Evolutionary conservation across 2,888 invertebrate genomes (phyloP).

Genomic region (Phorcus lineatus): DNA sequence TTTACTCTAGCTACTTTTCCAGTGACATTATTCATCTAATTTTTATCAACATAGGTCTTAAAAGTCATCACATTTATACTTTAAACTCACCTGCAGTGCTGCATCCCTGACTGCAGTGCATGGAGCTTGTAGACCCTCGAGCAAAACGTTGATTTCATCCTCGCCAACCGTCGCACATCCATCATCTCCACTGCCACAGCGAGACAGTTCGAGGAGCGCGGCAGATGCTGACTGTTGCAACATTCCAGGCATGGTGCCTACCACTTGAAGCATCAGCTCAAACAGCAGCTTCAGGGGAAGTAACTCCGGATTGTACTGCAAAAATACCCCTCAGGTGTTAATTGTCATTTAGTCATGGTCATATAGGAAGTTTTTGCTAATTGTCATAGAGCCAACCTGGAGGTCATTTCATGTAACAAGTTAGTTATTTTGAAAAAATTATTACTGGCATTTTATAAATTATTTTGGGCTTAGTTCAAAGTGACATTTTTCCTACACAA

Average conservation of each 20-base stretch:
- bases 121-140: constrained; percentile 86
- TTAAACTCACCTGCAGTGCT: constrained; percentile 78
- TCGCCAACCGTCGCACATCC: constrained; percentile 81
- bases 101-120: constrained; percentile 86
- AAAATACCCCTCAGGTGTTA: constrained; percentile 14
- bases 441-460: too few species aligned
- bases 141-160: constrained; percentile 86
- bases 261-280: constrained; percentile 81
- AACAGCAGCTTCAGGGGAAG: constrained; percentile 90
- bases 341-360: too few species aligned
- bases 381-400: too few species aligned
- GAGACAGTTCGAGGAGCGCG: constrained; percentile 88
- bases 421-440: too few species aligned
- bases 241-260: constrained; percentile 57
- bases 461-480: too few species aligned
- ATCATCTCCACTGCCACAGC: constrained; percentile 83
- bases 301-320: constrained; percentile 83
- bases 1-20: too few species aligned
- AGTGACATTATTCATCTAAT: too few species aligned
- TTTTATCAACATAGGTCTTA: too few species aligned
- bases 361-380: too few species aligned
- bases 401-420: too few species aligned
- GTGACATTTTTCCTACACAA: too few species aligned
- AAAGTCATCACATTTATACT: too few species aligned
- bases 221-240: constrained; percentile 85